Evolutionary conservation across 2,113 vertebrate genomes (phyloP).

Genomic region (Campylomormyrus tamandua): DNA sequence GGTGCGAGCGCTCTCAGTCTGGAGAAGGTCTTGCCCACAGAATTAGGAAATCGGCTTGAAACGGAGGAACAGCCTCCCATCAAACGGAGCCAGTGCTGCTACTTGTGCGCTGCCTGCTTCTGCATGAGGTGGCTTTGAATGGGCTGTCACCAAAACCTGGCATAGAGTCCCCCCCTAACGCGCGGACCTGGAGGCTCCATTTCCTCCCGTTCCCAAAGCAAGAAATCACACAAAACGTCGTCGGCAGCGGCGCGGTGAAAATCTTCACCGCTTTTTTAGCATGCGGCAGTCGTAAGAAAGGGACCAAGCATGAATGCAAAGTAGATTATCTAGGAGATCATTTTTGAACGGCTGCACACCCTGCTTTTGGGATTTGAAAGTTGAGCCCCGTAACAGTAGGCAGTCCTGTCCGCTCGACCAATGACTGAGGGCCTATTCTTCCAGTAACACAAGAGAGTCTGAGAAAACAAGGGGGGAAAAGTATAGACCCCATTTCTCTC

Average conservation of each 20-base stretch:
- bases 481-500: conserved; percentile 31
- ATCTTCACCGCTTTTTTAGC: conserved; percentile 14
- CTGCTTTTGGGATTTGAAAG: conserved; percentile 41
- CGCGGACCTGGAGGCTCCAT: conserved; percentile 65
- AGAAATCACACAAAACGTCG: not conserved
- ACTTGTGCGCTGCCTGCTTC: conserved; percentile 64
- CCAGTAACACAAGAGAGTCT: conserved; percentile 57
- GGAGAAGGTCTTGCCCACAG: conserved; percentile 54
- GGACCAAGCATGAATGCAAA: conserved; percentile 45
- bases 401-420: conserved; percentile 58
- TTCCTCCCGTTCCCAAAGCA: conserved; percentile 11
- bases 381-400: conserved; percentile 53
- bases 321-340: conserved; percentile 52
- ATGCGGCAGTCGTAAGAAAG: conserved; percentile 26
- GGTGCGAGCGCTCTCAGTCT: conserved; percentile 56
- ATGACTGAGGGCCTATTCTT: conserved; percentile 56
- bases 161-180: conserved; percentile 57
- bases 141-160: conserved; percentile 71
- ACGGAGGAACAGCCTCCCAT: conserved; percentile 52
- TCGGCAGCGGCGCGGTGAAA: not conserved
- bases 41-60: conserved; percentile 55
- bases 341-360: conserved; percentile 52
- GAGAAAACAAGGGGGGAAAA: conserved; percentile 41
- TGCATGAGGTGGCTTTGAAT: conserved; percentile 62
- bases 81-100: conserved; percentile 55